Percentiles rank a stretch among this genome's conserved stretches.
phyloP scores from a whole-genome alignment of 2,797 vertebrate genomes.

The Tangara arthus region DNA sequence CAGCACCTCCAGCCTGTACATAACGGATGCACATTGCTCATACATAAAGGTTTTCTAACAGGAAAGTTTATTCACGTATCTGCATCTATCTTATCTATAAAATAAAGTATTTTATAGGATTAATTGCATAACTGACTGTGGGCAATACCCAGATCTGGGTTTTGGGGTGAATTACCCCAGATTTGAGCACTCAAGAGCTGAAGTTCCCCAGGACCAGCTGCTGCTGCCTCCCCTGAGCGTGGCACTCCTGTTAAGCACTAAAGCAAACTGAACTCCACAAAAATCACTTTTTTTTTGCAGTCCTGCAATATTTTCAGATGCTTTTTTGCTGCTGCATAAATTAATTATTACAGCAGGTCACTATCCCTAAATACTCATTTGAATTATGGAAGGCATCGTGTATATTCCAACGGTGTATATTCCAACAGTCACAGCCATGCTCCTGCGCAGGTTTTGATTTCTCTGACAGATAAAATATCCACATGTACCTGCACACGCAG shows the following conservation, averaged over 20 bases:
- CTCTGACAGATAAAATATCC: neutral
- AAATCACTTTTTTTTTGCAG: neutral
- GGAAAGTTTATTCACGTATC: neutral
- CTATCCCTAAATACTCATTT: neutral
- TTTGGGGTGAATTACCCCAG: neutral
- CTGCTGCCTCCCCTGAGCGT: rapidly evolving
- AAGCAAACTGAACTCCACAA: neutral
- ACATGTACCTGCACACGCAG: rapidly evolving
- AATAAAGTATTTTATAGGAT: neutral
- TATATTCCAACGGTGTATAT: too few relatives aligned
- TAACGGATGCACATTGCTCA: too few relatives aligned
- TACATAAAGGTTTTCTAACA: rapidly evolving
- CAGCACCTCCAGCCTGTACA: rapidly evolving
- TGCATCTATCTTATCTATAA: too few relatives aligned
- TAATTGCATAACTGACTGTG: neutral
- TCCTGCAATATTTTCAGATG: neutral
- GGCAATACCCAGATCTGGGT: neutral
- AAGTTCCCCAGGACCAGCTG: neutral
- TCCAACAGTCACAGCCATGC: rapidly evolving
- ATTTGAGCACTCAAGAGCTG: neutral
- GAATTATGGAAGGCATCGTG: neutral
- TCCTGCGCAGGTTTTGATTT: neutral
- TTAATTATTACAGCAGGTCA: neutral
- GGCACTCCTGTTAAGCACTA: neutral
- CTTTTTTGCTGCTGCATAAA: neutral